phyloP scores from a whole-genome alignment of 2,797 vertebrate species.

The Xerus rutilus region DNA sequence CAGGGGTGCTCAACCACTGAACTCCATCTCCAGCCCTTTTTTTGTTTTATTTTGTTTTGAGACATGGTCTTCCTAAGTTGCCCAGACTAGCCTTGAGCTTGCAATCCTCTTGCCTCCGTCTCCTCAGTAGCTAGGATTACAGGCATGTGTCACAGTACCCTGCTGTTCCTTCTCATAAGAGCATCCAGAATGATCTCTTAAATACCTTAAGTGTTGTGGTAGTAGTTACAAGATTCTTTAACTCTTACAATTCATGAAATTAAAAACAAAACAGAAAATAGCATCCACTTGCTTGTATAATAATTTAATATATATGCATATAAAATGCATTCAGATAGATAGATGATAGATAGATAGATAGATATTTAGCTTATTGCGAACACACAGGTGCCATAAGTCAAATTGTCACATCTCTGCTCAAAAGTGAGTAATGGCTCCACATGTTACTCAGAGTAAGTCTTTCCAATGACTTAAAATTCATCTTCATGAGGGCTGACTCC shows the following conservation, averaged over 20 bases:
- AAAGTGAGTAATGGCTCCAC: not conserved
- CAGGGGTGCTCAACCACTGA: too few relatives aligned
- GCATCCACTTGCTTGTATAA: not conserved
- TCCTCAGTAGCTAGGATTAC: too few relatives aligned
- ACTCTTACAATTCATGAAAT: not conserved
- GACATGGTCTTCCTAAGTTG: too few relatives aligned
- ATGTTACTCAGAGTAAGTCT: not conserved
- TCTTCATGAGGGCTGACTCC: not conserved
- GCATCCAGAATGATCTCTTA: not conserved
- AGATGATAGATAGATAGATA: not conserved
- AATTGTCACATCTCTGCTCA: not conserved
- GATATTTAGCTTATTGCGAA: not conserved
- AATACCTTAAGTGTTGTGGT: not conserved
- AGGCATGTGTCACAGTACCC: too few relatives aligned
- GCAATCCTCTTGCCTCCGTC: too few relatives aligned
- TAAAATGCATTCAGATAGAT: accelerated
- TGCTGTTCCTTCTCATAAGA: not conserved
- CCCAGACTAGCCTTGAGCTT: too few relatives aligned
- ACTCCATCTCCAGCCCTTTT: too few relatives aligned
- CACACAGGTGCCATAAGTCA: not conserved
- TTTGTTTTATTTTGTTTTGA: too few relatives aligned
- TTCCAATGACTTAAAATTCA: not conserved
- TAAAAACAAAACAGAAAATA: not conserved
- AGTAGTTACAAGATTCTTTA: not conserved
- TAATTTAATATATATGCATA: not conserved